Conservation (phyloP, 2,888 invertebrate species). For the Vanessa cardui region DNA sequence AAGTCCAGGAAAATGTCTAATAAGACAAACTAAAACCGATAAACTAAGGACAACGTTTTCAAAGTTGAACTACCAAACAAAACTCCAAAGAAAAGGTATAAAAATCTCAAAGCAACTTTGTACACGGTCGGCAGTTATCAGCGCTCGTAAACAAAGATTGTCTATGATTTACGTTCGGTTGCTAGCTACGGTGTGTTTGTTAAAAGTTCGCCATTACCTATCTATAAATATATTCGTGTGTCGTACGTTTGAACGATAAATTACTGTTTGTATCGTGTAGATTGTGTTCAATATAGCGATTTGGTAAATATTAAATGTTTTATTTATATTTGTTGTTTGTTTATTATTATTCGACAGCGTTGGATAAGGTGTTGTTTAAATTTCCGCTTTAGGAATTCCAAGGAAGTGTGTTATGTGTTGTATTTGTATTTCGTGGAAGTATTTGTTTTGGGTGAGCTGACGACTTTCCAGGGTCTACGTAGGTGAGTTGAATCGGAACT, state of each 20-base stretch:
- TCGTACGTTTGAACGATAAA: constrained; percentile 8
- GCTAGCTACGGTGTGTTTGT: constrained; percentile 41
- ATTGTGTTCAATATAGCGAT: neutral
- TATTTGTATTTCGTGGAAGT: no score
- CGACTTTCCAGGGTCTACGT: no score
- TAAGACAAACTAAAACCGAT: constrained; percentile 15
- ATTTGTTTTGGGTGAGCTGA: no score
- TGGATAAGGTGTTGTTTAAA: no score
- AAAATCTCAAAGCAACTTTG: constrained; percentile 29
- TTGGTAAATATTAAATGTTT: no score
- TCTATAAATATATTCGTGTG: constrained; percentile 2
- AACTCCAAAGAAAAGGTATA: constrained; percentile 23
- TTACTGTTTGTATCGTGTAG: neutral
- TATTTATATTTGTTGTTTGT: no score
- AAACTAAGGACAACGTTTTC: constrained; percentile 18
- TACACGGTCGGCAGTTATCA: constrained; percentile 46
- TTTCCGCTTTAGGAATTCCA: no score
- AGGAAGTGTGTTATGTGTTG: no score
- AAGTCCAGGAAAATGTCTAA: constrained; percentile 15
- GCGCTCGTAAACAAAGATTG: constrained; percentile 58
- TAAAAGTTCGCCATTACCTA: constrained; percentile 26
- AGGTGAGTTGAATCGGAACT: no score
- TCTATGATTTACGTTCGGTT: constrained; percentile 50
- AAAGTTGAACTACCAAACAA: constrained; percentile 16
- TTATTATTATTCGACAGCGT: no score